A percentile compares a stretch with the other conserved stretches of the same genome.
Conservation (phyloP, 2,797 vertebrate species). For the Rhabdophis nuchalis region DNA sequence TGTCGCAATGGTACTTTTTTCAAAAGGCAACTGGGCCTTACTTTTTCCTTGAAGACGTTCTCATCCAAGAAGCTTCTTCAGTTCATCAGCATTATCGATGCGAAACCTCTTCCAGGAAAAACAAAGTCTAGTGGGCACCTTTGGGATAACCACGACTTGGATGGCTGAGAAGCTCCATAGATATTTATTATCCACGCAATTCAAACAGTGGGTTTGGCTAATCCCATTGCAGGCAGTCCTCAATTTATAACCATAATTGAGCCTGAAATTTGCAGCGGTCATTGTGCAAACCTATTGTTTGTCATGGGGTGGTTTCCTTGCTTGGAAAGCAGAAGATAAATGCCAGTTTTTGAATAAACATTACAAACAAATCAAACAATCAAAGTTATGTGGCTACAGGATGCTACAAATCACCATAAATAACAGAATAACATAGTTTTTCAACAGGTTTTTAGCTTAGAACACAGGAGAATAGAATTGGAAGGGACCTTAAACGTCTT, state of each 20-base stretch:
- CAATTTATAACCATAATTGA: not conserved
- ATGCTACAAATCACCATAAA: too few species aligned
- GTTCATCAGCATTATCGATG: not conserved
- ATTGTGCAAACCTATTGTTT: too few species aligned
- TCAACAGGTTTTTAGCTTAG: too few species aligned
- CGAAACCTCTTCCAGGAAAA: not conserved
- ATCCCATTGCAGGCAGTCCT: not conserved
- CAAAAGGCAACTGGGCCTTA: not conserved
- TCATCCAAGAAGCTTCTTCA: not conserved
- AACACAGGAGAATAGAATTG: too few species aligned
- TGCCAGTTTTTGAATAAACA: too few species aligned
- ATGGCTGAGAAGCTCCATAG: too few species aligned
- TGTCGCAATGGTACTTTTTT: not conserved
- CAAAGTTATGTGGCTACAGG: too few species aligned
- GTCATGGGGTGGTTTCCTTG: too few species aligned
- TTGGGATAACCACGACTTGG: not conserved
- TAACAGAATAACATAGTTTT: too few species aligned
- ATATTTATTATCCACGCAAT: not conserved
- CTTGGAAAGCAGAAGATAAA: too few species aligned
- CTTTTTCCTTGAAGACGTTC: not conserved
- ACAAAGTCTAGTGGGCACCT: not conserved
- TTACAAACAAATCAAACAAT: too few species aligned
- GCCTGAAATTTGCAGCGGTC: not conserved
- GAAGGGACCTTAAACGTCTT: too few species aligned
- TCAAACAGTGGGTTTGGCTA: not conserved